Evolutionary conservation across 2,797 vertebrate genomes (phyloP), one percentile per base, ranked within the genome.

Genomic region (Clamator glandarius): DNA sequence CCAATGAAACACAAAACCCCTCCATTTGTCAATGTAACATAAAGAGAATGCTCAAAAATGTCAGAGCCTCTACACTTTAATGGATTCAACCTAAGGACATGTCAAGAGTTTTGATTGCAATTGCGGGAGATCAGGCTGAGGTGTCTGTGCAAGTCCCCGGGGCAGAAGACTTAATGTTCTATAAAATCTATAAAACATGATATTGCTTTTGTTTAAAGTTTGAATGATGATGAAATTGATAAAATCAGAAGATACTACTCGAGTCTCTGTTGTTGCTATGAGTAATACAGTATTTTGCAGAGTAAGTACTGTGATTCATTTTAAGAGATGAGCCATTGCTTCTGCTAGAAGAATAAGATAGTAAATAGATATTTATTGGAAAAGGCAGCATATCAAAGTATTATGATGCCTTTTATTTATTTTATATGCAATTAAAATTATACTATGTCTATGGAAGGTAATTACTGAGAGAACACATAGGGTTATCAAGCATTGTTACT

Each of bases 1-100:
- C 95, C 93, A 91, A 80, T 94, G 95, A 96, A 97, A 97, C 88
- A 92, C 91, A 95, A 98, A 97, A 90, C 95, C 88, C 31, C 59
- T 92, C 90, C 61, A 96, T 97, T 98, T 98, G 94, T 97, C 96
- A 97, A 63, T 84, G 85, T 95, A 92, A 83, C 92, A 91, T 96
- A 93, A 95, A 92, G 86, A 94, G 95, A 96, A 88, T 78, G 86
- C 93, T 95, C 90, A 33, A 89, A 93, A 96, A 93, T 96, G 89
- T 97, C 97, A 96, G 86, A 97, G 87, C 80, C 23, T 96, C 97
- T 95, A 72, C 84, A 87, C 82, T 95, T 96, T 89, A 95, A 90
- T 93, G 79, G 86, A 95, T 83, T 96, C 89, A 95, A 61, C 90
- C 80, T 94, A 76, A 90, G 73, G 92, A 83, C 29, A 67, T 84